phyloP scores from a whole-genome alignment of 2,113 vertebrate genomes.

The Rhinogobius similis region DNA sequence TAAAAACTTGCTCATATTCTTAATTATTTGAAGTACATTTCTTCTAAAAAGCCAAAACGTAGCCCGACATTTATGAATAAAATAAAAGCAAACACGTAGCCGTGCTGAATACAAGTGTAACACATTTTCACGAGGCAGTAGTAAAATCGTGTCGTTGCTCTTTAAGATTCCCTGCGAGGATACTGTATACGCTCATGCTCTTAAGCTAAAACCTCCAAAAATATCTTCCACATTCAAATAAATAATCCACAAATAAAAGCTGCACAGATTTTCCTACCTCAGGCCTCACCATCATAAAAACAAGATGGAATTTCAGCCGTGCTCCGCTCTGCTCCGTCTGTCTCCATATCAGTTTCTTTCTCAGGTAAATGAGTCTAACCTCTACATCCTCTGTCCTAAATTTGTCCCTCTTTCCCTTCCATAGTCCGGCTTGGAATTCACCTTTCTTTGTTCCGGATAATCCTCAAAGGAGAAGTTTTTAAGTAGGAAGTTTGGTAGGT shows the following conservation, averaged over 20 bases:
- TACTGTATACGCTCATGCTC: conserved; percentile 46
- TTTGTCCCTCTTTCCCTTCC: conserved; percentile 12
- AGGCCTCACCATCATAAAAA: conserved; percentile 39
- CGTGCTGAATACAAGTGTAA: too few species aligned
- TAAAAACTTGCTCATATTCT: too few species aligned
- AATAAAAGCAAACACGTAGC: too few species aligned
- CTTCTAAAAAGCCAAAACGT: too few species aligned
- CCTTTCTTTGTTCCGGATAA: conserved; percentile 70
- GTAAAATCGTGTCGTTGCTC: neutral
- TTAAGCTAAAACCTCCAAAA: conserved; percentile 55
- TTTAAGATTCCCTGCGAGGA: conserved; percentile 9
- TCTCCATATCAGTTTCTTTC: conserved; percentile 16
- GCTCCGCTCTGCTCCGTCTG: conserved; percentile 28
- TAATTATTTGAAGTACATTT: too few species aligned
- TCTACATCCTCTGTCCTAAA: neutral
- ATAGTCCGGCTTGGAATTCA: conserved; percentile 60
- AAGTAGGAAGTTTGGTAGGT: conserved; percentile 68
- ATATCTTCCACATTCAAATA: conserved; percentile 30
- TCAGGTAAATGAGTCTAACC: conserved; percentile 53
- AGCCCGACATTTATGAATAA: too few species aligned
- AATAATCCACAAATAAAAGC: conserved; percentile 48
- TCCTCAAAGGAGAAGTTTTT: conserved; percentile 72
- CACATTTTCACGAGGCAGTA: neutral
- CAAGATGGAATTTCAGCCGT: neutral
- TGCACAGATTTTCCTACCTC: conserved; percentile 38